Evolutionary conservation across 2,113 vertebrate genomes (phyloP), one percentile per base, ranked within the genome.

Genomic region (Bucco capensis): DNA sequence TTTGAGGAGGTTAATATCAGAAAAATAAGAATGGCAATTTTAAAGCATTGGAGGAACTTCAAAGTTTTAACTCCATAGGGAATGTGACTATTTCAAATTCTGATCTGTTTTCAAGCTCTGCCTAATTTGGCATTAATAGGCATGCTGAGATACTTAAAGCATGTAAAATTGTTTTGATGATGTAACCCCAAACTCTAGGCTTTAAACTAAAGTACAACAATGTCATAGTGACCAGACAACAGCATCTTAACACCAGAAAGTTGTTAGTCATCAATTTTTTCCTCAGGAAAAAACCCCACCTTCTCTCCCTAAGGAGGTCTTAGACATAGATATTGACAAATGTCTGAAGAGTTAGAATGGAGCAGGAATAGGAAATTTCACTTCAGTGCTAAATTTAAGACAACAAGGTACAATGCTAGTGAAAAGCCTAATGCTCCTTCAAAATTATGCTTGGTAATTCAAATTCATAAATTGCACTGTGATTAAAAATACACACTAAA

Each of bases 71-170:
- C 88, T 83, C 21, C 7, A 4, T 4, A 62, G n/a, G 23, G 23
- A 47, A 60, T 10, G 6, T 38, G 42, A 8, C n/a, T 83, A 37
- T 69, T 60, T 83, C 44, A 56, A 86, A 72, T 78, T 84, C 54
- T 80, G 30, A 70, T 91, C 38, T 58, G 56, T 53, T 78, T 93
- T 90, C 24, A 75, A 57, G 77, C 17, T 90, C 37, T 88, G 47
- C 25, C 62, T 78, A 81, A 72, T 86, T 89, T 94, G 33, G 51
- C 53, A 87, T 37, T 60, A 80, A 87, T 28, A 78, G 23, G 37
- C 64, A 82, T 31, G 72, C 76, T 77, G 72, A 95, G 58, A 85
- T 66, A 81, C 54, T 88, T 87, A 56, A 95, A 91, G 22, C 60
- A 92, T 37, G 47, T 80, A 83, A 92, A 79, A 86, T 33, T 1